Percentiles rank a stretch among this genome's conserved stretches.
Evolutionary conservation across 2,888 invertebrate species (phyloP).

Genomic region (Dicranocentrus wangi): DNA sequence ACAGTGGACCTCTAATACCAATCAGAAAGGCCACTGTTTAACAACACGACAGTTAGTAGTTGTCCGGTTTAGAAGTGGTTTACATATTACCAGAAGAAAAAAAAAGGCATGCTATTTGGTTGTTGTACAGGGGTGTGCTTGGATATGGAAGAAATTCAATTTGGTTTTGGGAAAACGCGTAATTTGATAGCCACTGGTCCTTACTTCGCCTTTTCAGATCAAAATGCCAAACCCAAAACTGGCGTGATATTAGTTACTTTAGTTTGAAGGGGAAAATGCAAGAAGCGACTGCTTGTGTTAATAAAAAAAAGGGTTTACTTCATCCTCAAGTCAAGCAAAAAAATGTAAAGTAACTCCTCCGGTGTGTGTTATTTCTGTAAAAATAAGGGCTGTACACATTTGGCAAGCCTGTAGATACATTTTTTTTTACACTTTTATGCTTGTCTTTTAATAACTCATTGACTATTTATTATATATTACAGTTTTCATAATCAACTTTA

Average conservation of each 20-base stretch:
- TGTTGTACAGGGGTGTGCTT: background rate
- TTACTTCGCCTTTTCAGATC: conserved; percentile 19
- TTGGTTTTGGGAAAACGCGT: conserved; percentile 27
- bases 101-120: background rate
- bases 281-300: too few species aligned
- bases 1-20: conserved; percentile 9
- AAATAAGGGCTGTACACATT: too few species aligned
- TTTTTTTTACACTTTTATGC: too few species aligned
- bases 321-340: too few species aligned
- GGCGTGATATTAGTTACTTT: conserved; percentile 21
- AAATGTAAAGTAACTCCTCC: too few species aligned
- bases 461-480: too few species aligned
- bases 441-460: too few species aligned
- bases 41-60: background rate
- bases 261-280: background rate
- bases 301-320: too few species aligned
- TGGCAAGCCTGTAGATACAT: too few species aligned
- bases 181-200: conserved; percentile 45
- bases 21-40: conserved; percentile 16
- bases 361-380: too few species aligned
- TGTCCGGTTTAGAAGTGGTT: background rate
- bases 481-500: too few species aligned
- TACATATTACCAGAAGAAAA: conserved; percentile 4
- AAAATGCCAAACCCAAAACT: conserved; percentile 40
- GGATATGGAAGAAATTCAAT: conserved; percentile 40